Conservation (phyloP, 2,113 vertebrate genomes). For the Sander vitreus region DNA sequence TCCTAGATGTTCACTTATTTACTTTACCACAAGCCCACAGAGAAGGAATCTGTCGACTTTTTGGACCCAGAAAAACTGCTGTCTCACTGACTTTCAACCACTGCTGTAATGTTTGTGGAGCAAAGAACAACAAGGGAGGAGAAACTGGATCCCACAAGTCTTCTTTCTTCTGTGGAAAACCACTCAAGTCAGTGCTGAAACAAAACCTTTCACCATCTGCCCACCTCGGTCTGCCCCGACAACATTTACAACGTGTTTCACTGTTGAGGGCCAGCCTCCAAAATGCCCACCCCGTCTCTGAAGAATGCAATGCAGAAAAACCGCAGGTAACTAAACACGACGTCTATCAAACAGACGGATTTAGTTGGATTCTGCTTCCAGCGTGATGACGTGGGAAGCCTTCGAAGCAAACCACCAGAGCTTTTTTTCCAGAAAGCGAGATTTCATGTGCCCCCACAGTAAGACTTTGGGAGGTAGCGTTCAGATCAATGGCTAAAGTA, state of each 20-base stretch:
- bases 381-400: conserved; percentile 58
- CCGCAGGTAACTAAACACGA: conserved; percentile 63
- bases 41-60: conserved; percentile 33
- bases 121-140: conserved; percentile 42
- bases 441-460: conserved; percentile 25
- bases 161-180: conserved; percentile 46
- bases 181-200: conserved; percentile 29
- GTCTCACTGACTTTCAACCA: conserved; percentile 32
- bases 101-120: conserved; percentile 57
- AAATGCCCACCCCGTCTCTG: conserved; percentile 46
- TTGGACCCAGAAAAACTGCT: conserved; percentile 22
- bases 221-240: conserved; percentile 42
- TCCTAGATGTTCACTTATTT: conserved; percentile 51
- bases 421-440: conserved; percentile 62
- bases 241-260: conserved; percentile 61
- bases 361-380: conserved; percentile 50
- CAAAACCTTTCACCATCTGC: conserved; percentile 60
- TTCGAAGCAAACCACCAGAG: conserved; percentile 45
- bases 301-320: conserved; percentile 62
- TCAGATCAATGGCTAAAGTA: neutral
- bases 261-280: conserved; percentile 29
- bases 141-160: conserved; percentile 45
- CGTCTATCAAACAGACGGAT: conserved; percentile 61
- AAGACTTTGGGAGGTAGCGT: neutral
- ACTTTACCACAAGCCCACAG: conserved; percentile 48